These are phyloP conservation scores for Sesia bembeciformis DNA, from an alignment of 2,888 invertebrate genomes.

Conservation along the genomic window DNA sequence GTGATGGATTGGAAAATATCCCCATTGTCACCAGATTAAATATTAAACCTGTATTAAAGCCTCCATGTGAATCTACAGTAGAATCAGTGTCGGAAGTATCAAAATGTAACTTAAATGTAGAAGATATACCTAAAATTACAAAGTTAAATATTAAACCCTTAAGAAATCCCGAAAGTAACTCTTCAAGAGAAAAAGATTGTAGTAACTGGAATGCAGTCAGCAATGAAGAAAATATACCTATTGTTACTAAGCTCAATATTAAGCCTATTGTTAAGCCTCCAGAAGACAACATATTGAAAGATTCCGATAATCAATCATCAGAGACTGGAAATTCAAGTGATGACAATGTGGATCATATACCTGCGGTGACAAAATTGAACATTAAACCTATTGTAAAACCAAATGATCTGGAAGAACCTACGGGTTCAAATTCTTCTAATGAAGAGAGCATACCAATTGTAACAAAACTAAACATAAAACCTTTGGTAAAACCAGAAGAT, in stretches of 20 bases:
- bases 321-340: conserved; percentile 66
- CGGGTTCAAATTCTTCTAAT: conserved; percentile 24
- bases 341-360: conserved; percentile 61
- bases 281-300: conserved; percentile 40
- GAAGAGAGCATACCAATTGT: conserved; percentile 51
- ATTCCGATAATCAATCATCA: conserved; percentile 60
- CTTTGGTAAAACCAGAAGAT: conserved; percentile 51
- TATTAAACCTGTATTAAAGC: conserved; percentile 65
- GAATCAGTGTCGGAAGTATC: conserved; percentile 68
- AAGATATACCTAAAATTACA: conserved; percentile 66
- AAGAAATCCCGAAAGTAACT: conserved; percentile 55
- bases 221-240: conserved; percentile 59
- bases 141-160: conserved; percentile 73
- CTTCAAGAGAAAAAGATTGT: conserved; percentile 63
- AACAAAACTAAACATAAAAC: conserved; percentile 61
- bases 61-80: conserved; percentile 42
- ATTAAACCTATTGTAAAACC: conserved; percentile 73
- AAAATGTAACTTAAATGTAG: conserved; percentile 65
- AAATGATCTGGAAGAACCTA: conserved; percentile 30
- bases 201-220: conserved; percentile 49
- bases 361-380: conserved; percentile 69
- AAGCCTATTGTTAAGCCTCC: conserved; percentile 71
- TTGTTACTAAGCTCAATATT: conserved; percentile 69
- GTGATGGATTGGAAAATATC: conserved; percentile 47
- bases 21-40: conserved; percentile 60